These are phyloP conservation scores for Sisor rabdophorus DNA, from an alignment of 2,113 vertebrate genomes.

Conservation along the genomic window DNA sequence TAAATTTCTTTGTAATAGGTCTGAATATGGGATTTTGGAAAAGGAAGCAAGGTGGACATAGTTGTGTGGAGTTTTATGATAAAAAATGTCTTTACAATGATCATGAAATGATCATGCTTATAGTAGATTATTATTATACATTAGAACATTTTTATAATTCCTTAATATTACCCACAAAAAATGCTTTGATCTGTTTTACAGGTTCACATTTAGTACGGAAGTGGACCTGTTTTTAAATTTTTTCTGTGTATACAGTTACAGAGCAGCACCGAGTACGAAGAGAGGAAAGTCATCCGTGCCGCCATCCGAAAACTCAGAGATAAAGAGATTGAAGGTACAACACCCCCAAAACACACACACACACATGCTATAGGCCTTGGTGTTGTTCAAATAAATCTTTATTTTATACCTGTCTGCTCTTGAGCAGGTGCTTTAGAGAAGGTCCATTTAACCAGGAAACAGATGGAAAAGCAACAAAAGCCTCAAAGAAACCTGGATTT, in stretches of 20 bases:
- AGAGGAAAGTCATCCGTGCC: constrained; percentile 50
- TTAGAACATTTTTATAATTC: too few species aligned
- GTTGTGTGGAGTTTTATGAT: neutral
- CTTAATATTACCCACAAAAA: too few species aligned
- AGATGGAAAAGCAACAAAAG: constrained; percentile 53
- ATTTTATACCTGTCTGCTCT: constrained; percentile 17
- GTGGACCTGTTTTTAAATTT: too few species aligned
- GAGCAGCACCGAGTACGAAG: constrained; percentile 41
- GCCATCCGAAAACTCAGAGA: constrained; percentile 46
- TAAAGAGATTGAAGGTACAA: constrained; percentile 38
- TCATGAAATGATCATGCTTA: too few species aligned
- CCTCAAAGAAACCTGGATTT: constrained; percentile 55
- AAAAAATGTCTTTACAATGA: too few species aligned
- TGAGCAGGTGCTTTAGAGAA: constrained; percentile 55
- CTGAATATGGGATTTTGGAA: neutral
- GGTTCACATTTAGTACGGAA: too few species aligned
- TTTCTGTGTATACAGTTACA: constrained; percentile 16
- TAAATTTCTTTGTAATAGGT: too few species aligned
- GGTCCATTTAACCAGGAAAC: constrained; percentile 43
- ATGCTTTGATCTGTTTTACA: too few species aligned
- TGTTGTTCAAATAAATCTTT: constrained; percentile 3
- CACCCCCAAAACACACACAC: too few species aligned
- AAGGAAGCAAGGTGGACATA: neutral
- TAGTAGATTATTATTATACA: too few species aligned
- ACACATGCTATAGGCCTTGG: constrained; percentile 37